These are phyloP conservation scores for Acanthopagrus latus DNA, from an alignment of 2,797 vertebrate genomes.

Conservation along the genomic window DNA sequence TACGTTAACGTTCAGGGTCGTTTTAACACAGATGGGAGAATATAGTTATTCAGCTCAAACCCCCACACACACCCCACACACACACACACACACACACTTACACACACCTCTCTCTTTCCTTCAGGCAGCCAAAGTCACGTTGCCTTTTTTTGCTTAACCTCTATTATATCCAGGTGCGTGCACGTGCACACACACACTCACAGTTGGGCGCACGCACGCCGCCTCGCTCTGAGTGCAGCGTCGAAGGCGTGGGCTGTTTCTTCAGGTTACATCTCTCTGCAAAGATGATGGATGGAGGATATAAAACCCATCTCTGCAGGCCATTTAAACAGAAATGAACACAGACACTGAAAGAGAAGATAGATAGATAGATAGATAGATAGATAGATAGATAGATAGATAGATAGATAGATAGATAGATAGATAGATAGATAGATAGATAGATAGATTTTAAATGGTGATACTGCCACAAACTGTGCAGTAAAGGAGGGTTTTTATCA, in stretches of 20 bases:
- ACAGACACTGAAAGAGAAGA: slow-evolving; percentile 17
- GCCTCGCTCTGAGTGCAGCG: slow-evolving; percentile 19
- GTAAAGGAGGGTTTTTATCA: neutral
- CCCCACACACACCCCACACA: slow-evolving; percentile 18
- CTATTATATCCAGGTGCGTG: slow-evolving; percentile 52
- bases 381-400: slow-evolving; percentile 8
- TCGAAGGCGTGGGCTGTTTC: slow-evolving; percentile 62
- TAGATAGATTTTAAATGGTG: neutral
- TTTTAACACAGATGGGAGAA: slow-evolving; percentile 40
- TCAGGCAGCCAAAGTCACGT: slow-evolving; percentile 58
- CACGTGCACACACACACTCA: neutral
- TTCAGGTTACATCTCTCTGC: slow-evolving; percentile 69
- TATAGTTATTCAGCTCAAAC: slow-evolving; percentile 27
- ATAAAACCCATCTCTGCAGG: slow-evolving; percentile 68
- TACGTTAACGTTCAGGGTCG: slow-evolving; percentile 49
- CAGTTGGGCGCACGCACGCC: neutral
- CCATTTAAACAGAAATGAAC: slow-evolving; percentile 58
- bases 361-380: neutral
- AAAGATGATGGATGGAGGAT: slow-evolving; percentile 75
- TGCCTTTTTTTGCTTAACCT: slow-evolving; percentile 74
- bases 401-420: neutral
- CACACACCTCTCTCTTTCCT: slow-evolving; percentile 34
- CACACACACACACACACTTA: slow-evolving; percentile 18
- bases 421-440: slow-evolving; percentile 14
- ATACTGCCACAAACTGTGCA: neutral